Percentiles rank a stretch among this genome's conserved stretches.
Evolutionary conservation across 2,888 invertebrate species (phyloP).

Genomic region (Hyposoter didymator): DNA sequence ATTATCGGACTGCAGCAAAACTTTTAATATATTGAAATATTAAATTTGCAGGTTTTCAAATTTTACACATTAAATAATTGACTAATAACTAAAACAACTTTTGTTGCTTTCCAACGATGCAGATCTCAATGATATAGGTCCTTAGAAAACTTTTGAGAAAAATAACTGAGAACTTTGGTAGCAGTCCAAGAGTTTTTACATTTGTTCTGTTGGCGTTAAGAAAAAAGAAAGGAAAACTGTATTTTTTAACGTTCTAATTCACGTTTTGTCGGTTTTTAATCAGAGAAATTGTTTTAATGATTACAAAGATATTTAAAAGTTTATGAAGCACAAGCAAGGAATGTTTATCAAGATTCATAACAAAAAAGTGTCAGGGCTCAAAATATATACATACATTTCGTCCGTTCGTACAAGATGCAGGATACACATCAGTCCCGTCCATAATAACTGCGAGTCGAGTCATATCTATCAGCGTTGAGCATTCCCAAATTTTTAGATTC

Average conservation of each 20-base stretch:
- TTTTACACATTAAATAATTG: not conserved
- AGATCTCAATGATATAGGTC: not conserved
- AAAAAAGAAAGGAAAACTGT: not conserved
- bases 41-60: not conserved
- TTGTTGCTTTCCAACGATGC: conserved; percentile 1
- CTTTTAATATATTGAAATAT: not conserved
- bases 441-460: conserved; percentile 53
- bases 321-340: conserved; percentile 21
- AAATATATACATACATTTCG: conserved; percentile 20
- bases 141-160: not conserved
- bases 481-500: conserved; percentile 60
- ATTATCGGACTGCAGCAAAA: conserved; percentile 7
- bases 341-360: conserved; percentile 30
- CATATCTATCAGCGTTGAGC: conserved; percentile 58
- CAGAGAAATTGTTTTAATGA: not conserved
- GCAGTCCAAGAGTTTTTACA: not conserved
- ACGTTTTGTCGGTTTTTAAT: not conserved
- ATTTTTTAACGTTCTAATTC: not conserved
- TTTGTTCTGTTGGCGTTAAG: not conserved
- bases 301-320: conserved; percentile 11
- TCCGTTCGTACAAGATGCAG: conserved; percentile 48
- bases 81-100: not conserved
- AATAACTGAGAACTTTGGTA: not conserved
- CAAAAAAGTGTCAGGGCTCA: conserved; percentile 15
- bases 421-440: conserved; percentile 63